Conservation (phyloP, 2,113 vertebrate species). For the Ondatra zibethicus region DNA sequence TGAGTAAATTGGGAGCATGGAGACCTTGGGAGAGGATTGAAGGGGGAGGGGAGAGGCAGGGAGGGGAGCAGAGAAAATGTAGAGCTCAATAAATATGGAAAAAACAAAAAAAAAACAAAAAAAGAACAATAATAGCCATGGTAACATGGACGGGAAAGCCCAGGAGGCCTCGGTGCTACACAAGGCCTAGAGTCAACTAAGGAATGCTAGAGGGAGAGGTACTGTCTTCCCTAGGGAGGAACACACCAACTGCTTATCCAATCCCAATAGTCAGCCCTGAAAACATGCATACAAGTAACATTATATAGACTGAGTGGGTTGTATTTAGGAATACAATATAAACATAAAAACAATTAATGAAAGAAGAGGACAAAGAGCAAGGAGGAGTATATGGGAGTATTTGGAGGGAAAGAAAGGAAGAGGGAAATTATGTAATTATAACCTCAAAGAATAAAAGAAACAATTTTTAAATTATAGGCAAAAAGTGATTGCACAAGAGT, state of each 20-base stretch:
- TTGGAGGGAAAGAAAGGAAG: background rate
- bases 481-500: background rate
- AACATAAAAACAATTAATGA: background rate
- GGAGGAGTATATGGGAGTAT: too few species aligned
- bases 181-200: background rate
- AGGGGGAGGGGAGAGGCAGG: too few species aligned
- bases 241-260: background rate
- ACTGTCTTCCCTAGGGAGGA: background rate
- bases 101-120: too few species aligned
- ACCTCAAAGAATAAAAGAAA: background rate
- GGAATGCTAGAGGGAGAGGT: background rate
- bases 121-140: background rate
- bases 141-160: background rate
- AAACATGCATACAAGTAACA: background rate
- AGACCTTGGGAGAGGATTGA: too few species aligned
- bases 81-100: too few species aligned
- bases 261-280: background rate
- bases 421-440: background rate
- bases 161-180: background rate
- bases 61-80: too few species aligned
- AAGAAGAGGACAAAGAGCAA: background rate
- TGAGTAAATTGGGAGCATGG: too few species aligned
- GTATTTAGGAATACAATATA: background rate
- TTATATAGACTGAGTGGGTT: background rate
- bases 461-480: background rate